Conservation (phyloP, 2,113 vertebrate species). For the Vombatus ursinus region DNA sequence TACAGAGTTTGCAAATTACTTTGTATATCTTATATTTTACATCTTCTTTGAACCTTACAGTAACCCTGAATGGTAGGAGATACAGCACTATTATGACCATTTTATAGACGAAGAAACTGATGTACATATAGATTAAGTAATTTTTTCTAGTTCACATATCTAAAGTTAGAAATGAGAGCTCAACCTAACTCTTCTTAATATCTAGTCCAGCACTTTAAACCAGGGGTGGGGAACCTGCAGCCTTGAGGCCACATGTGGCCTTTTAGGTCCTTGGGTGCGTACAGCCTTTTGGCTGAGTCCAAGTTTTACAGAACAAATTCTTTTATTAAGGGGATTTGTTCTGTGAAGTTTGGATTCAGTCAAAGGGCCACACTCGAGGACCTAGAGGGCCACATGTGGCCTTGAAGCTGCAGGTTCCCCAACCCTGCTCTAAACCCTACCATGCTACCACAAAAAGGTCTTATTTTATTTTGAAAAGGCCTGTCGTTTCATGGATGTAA, state of each 20-base stretch:
- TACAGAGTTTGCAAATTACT: not conserved
- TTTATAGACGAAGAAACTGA: not conserved
- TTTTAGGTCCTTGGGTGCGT: too few species aligned
- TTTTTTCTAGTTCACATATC: not conserved
- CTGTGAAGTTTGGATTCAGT: too few species aligned
- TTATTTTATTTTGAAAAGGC: not conserved
- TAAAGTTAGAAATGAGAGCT: not conserved
- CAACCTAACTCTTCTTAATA: not conserved
- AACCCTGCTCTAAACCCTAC: not conserved
- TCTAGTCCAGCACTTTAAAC: not conserved
- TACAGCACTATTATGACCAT: not conserved
- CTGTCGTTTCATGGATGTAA: not conserved
- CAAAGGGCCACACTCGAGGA: too few species aligned
- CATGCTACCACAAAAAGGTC: not conserved
- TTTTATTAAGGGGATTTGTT: too few species aligned
- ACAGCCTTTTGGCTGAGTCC: too few species aligned
- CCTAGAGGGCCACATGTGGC: too few species aligned
- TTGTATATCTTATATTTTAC: not conserved
- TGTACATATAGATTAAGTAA: not conserved
- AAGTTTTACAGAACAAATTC: too few species aligned
- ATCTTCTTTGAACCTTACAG: not conserved
- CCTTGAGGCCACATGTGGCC: too few species aligned
- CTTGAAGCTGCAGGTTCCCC: too few species aligned
- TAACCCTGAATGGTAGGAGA: not conserved
- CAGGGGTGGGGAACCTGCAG: too few species aligned